These are phyloP conservation scores for Alexandromys fortis DNA, from an alignment of 2,113 vertebrate genomes.

Conservation along the genomic window DNA sequence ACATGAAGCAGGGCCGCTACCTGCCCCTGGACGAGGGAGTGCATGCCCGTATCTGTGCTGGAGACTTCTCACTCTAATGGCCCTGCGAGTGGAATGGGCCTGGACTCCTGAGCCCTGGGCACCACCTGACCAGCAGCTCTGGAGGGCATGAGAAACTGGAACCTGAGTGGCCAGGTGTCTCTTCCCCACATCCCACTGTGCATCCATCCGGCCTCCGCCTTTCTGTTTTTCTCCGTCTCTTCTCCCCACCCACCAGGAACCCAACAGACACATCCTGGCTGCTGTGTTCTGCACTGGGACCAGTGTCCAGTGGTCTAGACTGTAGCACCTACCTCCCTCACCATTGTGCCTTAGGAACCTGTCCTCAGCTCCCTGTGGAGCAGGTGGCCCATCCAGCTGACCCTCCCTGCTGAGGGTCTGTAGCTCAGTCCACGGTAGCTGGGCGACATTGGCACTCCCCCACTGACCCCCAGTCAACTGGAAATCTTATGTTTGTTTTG, in stretches of 20 bases:
- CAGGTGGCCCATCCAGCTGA: neutral
- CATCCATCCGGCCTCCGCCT: neutral
- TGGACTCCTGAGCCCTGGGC: neutral
- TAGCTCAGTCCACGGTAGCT: neutral
- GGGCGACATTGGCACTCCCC: neutral
- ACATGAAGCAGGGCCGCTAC: constrained; percentile 87
- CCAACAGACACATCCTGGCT: neutral
- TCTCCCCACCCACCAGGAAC: neutral
- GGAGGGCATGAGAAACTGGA: neutral
- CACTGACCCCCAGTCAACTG: neutral
- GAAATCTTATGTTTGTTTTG: neutral
- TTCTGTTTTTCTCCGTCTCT: neutral
- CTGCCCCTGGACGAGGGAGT: constrained; percentile 87
- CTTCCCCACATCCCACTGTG: no score
- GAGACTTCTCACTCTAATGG: constrained; percentile 84
- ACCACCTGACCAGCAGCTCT: neutral
- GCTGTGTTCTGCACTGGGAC: neutral
- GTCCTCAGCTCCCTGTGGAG: neutral
- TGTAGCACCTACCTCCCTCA: neutral
- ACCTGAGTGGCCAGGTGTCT: neutral
- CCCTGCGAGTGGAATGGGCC: neutral
- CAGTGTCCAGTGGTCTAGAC: neutral
- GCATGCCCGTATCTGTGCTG: constrained; percentile 84
- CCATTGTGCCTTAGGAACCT: constrained; percentile 71
- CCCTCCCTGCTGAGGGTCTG: neutral